Evolutionary conservation across 2,113 vertebrate species (phyloP).

Genomic region (Cebus imitator): DNA sequence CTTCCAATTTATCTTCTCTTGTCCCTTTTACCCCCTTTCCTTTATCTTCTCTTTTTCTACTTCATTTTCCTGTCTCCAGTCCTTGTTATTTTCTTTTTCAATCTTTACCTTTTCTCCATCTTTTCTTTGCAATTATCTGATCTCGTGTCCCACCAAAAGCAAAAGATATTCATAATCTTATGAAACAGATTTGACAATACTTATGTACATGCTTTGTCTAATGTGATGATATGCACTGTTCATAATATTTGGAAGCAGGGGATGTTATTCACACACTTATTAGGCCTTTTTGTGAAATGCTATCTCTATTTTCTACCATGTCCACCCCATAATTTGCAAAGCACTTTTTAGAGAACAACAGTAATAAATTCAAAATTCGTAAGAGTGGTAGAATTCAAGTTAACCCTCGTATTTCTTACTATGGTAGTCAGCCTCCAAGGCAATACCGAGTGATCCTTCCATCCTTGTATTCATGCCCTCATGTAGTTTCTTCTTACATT

Average conservation of each 20-base stretch:
- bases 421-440: not conserved
- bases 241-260: not conserved
- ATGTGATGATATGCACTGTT: not conserved
- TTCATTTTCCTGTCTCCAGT: not conserved
- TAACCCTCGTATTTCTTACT: not conserved
- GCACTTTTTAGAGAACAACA: not conserved
- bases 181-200: not conserved
- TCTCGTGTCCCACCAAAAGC: not conserved
- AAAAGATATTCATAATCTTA: constrained; percentile 27
- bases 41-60: not conserved
- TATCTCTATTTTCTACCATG: constrained; percentile 8
- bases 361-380: not conserved
- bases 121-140: not conserved
- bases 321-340: constrained; percentile 21
- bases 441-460: not conserved
- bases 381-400: constrained; percentile 2
- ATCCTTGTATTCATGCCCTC: not conserved
- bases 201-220: not conserved
- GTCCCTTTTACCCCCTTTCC: not conserved
- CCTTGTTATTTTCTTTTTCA: not conserved
- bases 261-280: not conserved
- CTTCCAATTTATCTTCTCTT: not conserved
- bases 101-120: not conserved
- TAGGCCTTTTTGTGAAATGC: not conserved
- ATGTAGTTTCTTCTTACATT: not conserved